phyloP scores from a whole-genome alignment of 2,113 vertebrate species.

The Lampris incognitus region DNA sequence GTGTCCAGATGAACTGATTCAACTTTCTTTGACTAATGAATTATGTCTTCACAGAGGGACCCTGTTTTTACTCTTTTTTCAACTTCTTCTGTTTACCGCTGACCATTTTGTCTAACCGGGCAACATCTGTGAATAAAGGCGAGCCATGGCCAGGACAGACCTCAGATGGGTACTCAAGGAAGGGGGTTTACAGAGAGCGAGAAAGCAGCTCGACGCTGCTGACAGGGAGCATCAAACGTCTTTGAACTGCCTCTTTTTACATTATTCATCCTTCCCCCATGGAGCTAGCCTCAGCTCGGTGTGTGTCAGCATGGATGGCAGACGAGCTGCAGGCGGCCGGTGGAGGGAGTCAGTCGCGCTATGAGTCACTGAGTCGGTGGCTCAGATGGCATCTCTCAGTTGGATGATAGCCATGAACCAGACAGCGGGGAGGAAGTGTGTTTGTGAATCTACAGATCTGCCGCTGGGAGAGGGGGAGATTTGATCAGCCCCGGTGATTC shows the following conservation, averaged over 20 bases:
- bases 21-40: too few species aligned
- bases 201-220: slow-evolving; percentile 23
- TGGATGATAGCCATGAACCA: slow-evolving; percentile 51
- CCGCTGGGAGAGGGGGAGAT: slow-evolving; percentile 14
- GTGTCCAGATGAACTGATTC: too few species aligned
- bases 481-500: neutral
- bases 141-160: slow-evolving; percentile 16
- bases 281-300: slow-evolving; percentile 29
- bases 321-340: slow-evolving; percentile 51
- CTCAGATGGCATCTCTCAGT: slow-evolving; percentile 56
- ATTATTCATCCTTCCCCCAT: slow-evolving; percentile 60
- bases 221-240: slow-evolving; percentile 45
- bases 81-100: too few species aligned
- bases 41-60: too few species aligned
- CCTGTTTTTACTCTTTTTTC: too few species aligned
- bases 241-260: slow-evolving; percentile 19
- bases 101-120: too few species aligned
- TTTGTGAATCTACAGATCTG: slow-evolving; percentile 38
- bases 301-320: slow-evolving; percentile 59
- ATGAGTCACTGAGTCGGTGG: slow-evolving; percentile 58
- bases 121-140: too few species aligned
- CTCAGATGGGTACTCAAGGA: neutral
- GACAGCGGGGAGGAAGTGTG: slow-evolving; percentile 44
- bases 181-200: slow-evolving; percentile 10
- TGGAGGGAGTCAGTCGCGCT: slow-evolving; percentile 50